Base-by-base conservation (phyloP, 2,888 invertebrate species). In the Bellardia bayeri region DNA sequence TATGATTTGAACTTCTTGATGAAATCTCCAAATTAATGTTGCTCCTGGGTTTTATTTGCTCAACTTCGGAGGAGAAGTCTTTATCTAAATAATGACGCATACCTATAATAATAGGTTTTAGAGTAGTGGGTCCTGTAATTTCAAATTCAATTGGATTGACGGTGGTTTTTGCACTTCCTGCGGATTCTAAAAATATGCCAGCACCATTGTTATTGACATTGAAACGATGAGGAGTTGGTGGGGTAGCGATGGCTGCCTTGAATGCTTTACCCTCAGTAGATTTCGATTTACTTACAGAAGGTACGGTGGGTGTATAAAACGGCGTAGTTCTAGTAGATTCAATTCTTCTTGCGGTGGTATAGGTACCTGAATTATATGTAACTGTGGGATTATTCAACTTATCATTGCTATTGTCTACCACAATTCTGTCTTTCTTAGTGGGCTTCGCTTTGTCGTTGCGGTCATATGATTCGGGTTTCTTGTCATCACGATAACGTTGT, bases 301-400 rank as follows among this genome's bases (percentile, higher is more conserved):
- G 94, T 42, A 94, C 91, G 0, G 94, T 94, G 33, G 94, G 94
- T 3, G 94, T 94, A 75, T 94, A 94, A 88, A 91, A 94, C 2
- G 94, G 93, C 0, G 94, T 93, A 3, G 93, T 91, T 30, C 92
- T 91, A 30, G 93, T 93, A 0, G 91, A 90, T 37, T 93, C 94
- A 11, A 93, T 72, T 8, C 91, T 91, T 23, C 93, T 90, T 1
- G 92, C 93, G 0, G 94, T 94, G 4, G 93, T 91, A 33, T 93
- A 92, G 6, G 92, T 91, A 40, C 92, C 92, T 14, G 90, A 82
- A 7, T 90, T 85, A 58, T 91, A 91, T 23, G 90, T 82, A 2
- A 92, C 90, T 1, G 93, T 92, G 8, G 91, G 90, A 5, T 87
- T 89, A 33, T 90, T 91, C 16, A 40, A 56, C 40, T 68, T 88